A percentile compares a stretch with the other conserved stretches of the same genome.
Evolutionary conservation across 2,797 vertebrate genomes (phyloP).

Genomic region (Euthynnus affinis): DNA sequence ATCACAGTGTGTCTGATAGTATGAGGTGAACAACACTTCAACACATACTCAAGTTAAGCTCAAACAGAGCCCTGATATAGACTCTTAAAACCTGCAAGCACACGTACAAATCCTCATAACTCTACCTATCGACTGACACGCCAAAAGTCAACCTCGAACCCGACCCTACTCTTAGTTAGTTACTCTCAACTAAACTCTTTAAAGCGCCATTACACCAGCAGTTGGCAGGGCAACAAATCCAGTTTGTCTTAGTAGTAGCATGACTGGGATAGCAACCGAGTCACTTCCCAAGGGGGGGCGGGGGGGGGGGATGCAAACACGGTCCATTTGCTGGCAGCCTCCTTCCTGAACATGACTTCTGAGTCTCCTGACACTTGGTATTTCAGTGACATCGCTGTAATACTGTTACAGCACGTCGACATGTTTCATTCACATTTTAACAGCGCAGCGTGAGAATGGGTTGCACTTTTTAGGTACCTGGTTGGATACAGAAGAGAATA

Average conservation of each 20-base stretch:
- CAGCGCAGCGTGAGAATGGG: background rate
- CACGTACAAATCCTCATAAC: background rate
- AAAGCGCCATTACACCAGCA: constrained; percentile 10
- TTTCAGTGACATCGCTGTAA: constrained; percentile 25
- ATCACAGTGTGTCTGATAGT: background rate
- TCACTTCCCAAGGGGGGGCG: constrained; percentile 48
- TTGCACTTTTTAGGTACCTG: background rate
- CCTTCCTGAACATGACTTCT: constrained; percentile 12
- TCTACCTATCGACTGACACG: no score
- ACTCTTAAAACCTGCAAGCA: background rate
- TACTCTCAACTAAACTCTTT: background rate
- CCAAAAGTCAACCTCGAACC: background rate
- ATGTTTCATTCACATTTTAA: background rate
- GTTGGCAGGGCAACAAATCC: constrained; percentile 44
- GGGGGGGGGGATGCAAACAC: background rate
- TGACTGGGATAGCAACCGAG: constrained; percentile 33
- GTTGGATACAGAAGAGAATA: no score
- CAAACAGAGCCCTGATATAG: background rate
- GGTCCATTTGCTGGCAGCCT: constrained; percentile 34
- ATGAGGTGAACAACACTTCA: background rate
- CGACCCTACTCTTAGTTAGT: background rate
- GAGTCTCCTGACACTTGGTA: constrained; percentile 30
- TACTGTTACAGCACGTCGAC: background rate
- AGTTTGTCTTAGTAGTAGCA: constrained; percentile 48
- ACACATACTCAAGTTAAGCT: background rate